Evolutionary conservation across 2,888 invertebrate genomes (phyloP), one percentile per base, ranked within the genome.

Genomic region (Galerucella nymphaeae): DNA sequence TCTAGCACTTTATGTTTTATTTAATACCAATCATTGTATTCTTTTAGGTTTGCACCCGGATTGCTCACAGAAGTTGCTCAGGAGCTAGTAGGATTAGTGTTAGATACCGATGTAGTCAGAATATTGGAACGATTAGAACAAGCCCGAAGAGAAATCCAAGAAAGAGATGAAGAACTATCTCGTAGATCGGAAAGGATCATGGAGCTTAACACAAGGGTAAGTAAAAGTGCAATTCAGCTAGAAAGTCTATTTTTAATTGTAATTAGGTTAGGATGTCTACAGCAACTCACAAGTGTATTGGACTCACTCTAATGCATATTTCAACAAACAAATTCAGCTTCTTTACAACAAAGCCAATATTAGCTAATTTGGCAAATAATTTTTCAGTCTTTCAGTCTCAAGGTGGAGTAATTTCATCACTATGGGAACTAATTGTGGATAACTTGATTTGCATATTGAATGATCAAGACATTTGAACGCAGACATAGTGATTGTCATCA

Each of bases 141-240:
- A 78, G 91, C 94, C 16, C 91, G 93, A 71, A 90, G 93, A 30
- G 91, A 94, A 67, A 90, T 94, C 9, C 89, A 93, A 75, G 94
- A 95, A 77, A 89, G 94, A 69, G 94, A 94, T 82, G 90, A 94
- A 30, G 95, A 96, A 87, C 90, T 96, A 63, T 93, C 94, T 80
- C 91, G 93, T 83, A 92, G 94, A 82, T 92, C 93, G 72, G 94
- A 95, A 75, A 88, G 93, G 67, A 91, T 96, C 70, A 91, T 94
- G 83, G 94, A 95, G 78, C 89, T 95, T 75, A 94, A 93, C 77
- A 93, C 93, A 81, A 94, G 94, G 89, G 92, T 94, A 82, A 76
- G 77, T 72, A 41, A 41, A 58, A 30, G 5, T 18, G 23, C 13
- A 9, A 57, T 57, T 10, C 55, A 9, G 13, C 23, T n/a, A 2